These are phyloP conservation scores for Tamandua tetradactyla DNA, from an alignment of 2,797 vertebrate species.

Conservation along the genomic window DNA sequence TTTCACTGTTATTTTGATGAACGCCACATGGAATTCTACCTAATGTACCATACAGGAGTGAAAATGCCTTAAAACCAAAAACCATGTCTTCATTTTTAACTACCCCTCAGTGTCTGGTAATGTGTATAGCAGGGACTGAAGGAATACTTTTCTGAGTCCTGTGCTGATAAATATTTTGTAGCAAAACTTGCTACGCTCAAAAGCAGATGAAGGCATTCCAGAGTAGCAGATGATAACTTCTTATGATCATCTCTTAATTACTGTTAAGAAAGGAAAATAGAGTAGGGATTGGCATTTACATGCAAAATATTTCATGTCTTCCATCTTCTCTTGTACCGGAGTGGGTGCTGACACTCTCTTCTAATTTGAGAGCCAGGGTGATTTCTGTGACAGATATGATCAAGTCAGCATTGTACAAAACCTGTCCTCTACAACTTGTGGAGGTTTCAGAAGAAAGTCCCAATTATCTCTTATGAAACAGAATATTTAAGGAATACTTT, in stretches of 20 bases:
- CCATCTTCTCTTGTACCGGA: background rate
- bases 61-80: background rate
- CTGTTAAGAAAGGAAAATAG: background rate
- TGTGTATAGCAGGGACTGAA: background rate
- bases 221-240: background rate
- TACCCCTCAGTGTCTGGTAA: background rate
- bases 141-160: background rate
- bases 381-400: background rate
- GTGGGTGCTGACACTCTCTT: background rate
- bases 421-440: background rate
- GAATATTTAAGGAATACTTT: background rate
- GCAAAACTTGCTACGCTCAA: background rate
- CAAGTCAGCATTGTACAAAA: background rate
- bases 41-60: background rate
- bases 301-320: background rate
- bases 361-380: background rate
- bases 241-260: background rate
- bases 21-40: background rate
- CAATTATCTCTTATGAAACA: background rate
- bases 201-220: background rate
- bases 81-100: background rate
- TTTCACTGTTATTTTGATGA: background rate
- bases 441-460: background rate
- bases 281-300: background rate
- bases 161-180: background rate